Conservation (phyloP, 2,888 invertebrate species). For the Sminthurinus aureus region DNA sequence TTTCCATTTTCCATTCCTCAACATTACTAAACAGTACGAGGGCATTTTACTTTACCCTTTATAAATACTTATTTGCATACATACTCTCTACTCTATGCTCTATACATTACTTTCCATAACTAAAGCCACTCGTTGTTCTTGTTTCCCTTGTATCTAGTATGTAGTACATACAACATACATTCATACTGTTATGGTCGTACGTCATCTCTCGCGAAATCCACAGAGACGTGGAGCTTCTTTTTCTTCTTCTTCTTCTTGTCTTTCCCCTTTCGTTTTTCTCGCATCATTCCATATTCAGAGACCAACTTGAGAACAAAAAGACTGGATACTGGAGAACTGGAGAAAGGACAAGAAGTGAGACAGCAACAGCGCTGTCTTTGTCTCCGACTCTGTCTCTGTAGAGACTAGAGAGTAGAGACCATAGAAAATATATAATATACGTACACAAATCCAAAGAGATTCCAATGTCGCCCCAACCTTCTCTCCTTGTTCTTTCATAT, state of each 20-base stretch:
- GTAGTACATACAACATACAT: background rate
- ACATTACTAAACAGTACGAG: too few relatives aligned
- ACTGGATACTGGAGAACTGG: background rate
- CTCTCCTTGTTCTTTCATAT: conserved; percentile 10
- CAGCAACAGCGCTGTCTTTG: conserved; percentile 17
- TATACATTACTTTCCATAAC: too few relatives aligned
- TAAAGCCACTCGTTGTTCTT: background rate
- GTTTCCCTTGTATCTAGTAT: background rate
- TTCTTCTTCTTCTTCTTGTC: conserved; percentile 42
- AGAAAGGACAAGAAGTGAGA: background rate
- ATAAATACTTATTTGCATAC: background rate
- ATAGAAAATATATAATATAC: conserved; percentile 27
- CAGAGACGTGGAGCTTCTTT: conserved; percentile 37
- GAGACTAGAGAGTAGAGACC: conserved; percentile 31
- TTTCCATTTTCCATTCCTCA: conserved; percentile 22
- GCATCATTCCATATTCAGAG: conserved; percentile 44
- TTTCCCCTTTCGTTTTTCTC: conserved; percentile 42
- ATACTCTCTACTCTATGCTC: background rate
- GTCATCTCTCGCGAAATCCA: conserved; percentile 45
- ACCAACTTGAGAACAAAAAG: conserved; percentile 21
- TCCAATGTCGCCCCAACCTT: conserved; percentile 30
- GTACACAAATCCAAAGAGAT: conserved; percentile 34
- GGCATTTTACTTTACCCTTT: too few relatives aligned
- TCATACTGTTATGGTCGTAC: conserved; percentile 38
- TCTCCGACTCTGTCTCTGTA: background rate